Evolutionary conservation across 2,113 vertebrate genomes (phyloP).

Genomic region (Hippocampus comes): DNA sequence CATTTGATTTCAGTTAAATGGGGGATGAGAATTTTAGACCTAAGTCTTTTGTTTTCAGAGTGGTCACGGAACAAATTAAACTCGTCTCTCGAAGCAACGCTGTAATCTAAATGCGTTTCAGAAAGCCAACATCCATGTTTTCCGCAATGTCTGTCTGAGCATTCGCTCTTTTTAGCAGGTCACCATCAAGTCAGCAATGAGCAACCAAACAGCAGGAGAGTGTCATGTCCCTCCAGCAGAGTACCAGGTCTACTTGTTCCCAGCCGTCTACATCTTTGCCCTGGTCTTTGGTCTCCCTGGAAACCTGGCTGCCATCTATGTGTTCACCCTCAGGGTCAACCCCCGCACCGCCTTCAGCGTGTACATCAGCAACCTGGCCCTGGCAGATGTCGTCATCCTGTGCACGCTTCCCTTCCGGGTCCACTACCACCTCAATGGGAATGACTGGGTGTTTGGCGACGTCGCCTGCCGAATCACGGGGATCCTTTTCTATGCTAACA

Average conservation of each 20-base stretch:
- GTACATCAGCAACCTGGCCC: constrained; percentile 77
- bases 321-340: constrained; percentile 55
- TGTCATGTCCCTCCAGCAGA: constrained; percentile 47
- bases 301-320: constrained; percentile 67
- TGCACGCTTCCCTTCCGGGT: constrained; percentile 76
- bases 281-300: constrained; percentile 74
- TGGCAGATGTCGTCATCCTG: constrained; percentile 72
- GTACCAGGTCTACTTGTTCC: constrained; percentile 75
- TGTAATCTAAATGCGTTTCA: no score
- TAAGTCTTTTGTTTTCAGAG: no score
- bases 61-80: no score
- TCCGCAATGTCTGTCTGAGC: neutral
- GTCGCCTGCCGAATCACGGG: constrained; percentile 63
- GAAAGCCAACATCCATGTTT: neutral
- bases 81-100: no score
- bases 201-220: neutral
- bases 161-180: neutral
- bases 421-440: constrained; percentile 75
- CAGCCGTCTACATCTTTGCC: constrained; percentile 65
- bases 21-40: no score
- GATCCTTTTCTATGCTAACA: constrained; percentile 70
- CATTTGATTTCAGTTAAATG: no score
- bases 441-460: constrained; percentile 77
- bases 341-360: constrained; percentile 61
- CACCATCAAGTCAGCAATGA: neutral